phyloP scores from a whole-genome alignment of 1,140 invertebrate species.

The Spodoptera litura region DNA sequence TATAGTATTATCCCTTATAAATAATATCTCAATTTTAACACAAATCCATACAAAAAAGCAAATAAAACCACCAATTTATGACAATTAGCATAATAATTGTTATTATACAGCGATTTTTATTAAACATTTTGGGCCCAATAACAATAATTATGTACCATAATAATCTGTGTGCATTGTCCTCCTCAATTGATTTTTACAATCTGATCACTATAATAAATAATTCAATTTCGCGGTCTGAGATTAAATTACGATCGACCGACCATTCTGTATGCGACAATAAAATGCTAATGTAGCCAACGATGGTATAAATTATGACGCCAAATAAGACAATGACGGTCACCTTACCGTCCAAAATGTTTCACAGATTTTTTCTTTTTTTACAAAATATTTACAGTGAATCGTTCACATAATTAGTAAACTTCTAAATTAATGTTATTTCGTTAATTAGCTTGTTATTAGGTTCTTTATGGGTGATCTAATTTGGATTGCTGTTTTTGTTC shows the following conservation, averaged over 20 bases:
- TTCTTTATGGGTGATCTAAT: conserved; percentile 9
- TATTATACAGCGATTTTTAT: background rate
- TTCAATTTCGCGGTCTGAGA: conserved; percentile 80
- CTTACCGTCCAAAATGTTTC: conserved; percentile 14
- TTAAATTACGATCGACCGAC: conserved; percentile 79
- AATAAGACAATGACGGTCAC: conserved; percentile 20
- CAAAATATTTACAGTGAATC: conserved; percentile 4
- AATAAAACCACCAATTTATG: background rate
- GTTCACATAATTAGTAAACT: conserved; percentile 37
- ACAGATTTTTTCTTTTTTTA: conserved; percentile 14
- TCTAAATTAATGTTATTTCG: conserved; percentile 36
- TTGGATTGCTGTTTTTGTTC: conserved; percentile 15
- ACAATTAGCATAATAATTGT: background rate
- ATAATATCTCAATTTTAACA: background rate
- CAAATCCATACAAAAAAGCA: background rate
- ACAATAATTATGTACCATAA: conserved; percentile 6
- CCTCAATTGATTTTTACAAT: conserved; percentile 78
- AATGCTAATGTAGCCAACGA: conserved; percentile 81
- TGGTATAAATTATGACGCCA: conserved; percentile 78
- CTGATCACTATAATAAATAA: conserved; percentile 80
- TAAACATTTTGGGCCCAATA: background rate
- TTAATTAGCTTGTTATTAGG: conserved; percentile 40
- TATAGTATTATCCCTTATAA: too few species aligned
- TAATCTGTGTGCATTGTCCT: conserved; percentile 8
- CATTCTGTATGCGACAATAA: conserved; percentile 82